These are phyloP conservation scores for Hippocampus kuda DNA, from an alignment of 2,797 vertebrate species.

Conservation along the genomic window DNA sequence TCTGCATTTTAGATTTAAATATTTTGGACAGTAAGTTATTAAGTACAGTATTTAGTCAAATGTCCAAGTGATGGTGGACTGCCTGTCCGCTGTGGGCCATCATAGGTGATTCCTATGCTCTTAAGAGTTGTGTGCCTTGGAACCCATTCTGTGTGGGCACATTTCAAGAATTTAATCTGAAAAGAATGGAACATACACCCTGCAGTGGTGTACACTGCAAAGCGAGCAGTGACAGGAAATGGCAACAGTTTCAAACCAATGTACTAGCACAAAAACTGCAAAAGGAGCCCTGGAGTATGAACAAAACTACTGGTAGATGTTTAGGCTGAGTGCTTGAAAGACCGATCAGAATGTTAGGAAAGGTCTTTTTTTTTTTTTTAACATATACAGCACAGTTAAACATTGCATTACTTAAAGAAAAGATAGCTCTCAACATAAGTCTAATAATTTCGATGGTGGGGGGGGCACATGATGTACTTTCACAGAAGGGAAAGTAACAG, in stretches of 20 bases:
- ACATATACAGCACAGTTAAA: background rate
- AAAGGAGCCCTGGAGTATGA: conserved; percentile 11
- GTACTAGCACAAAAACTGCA: conserved; percentile 9
- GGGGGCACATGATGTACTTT: background rate
- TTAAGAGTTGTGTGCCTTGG: background rate
- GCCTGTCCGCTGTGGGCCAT: conserved; percentile 15
- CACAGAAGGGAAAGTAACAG: too few relatives aligned
- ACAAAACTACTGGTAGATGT: background rate
- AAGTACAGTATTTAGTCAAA: conserved; percentile 3
- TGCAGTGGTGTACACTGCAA: conserved; percentile 15
- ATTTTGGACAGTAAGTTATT: conserved; percentile 2
- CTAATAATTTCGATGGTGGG: background rate
- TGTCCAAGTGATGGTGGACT: background rate
- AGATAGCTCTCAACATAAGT: background rate
- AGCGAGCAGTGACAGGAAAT: conserved; percentile 26
- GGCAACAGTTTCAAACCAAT: conserved; percentile 17
- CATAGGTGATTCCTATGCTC: conserved; percentile 11
- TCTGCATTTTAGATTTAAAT: background rate
- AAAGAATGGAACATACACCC: conserved; percentile 35
- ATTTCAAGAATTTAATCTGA: conserved; percentile 32
- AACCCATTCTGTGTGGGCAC: conserved; percentile 3
- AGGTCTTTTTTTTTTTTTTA: background rate
- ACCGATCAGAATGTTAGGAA: background rate
- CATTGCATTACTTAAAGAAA: background rate
- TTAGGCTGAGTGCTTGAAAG: background rate